These are phyloP conservation scores for Callyntrura sp. DNA, from an alignment of 2,888 invertebrate species.

Conservation along the genomic window DNA sequence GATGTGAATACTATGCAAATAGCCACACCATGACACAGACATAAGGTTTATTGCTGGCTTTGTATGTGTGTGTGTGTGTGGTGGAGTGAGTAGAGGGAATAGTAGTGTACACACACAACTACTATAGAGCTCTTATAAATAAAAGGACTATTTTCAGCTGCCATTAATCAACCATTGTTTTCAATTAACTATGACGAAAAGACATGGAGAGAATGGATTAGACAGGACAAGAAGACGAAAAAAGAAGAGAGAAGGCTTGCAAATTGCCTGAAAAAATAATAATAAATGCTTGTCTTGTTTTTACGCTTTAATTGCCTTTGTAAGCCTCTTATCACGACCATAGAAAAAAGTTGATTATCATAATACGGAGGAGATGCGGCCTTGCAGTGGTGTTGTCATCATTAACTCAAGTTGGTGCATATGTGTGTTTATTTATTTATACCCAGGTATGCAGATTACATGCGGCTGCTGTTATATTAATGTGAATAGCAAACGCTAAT, in stretches of 20 bases:
- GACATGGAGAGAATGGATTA: constrained; percentile 21
- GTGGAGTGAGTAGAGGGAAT: background rate
- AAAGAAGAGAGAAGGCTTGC: constrained; percentile 46
- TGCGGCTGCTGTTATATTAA: background rate
- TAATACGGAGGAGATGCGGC: constrained; percentile 45
- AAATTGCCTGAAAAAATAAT: constrained; percentile 58
- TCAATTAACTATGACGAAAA: constrained; percentile 67
- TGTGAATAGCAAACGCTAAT: background rate
- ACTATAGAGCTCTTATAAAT: constrained; percentile 15
- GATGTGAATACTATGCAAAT: constrained; percentile 67
- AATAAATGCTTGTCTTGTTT: constrained; percentile 67
- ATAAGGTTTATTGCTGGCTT: constrained; percentile 36
- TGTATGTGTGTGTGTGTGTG: constrained; percentile 19
- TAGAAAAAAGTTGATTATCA: constrained; percentile 54
- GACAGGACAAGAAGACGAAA: constrained; percentile 13
- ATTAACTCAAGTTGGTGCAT: constrained; percentile 46
- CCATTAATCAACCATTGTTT: constrained; percentile 75
- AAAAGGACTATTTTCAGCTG: constrained; percentile 48
- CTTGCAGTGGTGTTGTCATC: constrained; percentile 52
- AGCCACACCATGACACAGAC: constrained; percentile 37
- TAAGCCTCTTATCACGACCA: constrained; percentile 57
- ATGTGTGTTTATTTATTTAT: constrained; percentile 18
- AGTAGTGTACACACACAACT: constrained; percentile 17
- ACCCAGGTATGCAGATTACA: background rate
- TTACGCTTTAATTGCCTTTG: constrained; percentile 69